Evolutionary conservation across 2,113 vertebrate species (phyloP), one percentile per base, ranked within the genome.

Genomic region (Sciurus niger): DNA sequence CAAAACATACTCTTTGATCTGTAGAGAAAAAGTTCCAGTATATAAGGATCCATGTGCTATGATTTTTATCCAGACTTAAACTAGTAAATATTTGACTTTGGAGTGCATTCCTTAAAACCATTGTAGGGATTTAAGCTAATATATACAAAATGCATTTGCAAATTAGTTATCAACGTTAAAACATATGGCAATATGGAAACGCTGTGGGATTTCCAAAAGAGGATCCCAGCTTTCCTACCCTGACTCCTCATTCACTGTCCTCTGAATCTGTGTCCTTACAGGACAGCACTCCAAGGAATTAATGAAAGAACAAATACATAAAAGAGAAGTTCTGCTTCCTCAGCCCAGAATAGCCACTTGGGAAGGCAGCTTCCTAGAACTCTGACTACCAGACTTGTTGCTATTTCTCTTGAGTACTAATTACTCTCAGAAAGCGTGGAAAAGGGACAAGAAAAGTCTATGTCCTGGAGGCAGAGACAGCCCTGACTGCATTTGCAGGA

Each of bases 341-440:
- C 77, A 53, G 51, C 6, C 17, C 13, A 40, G 37, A 28, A 65
- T 18, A 25, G 22, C 0, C 11, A 20, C n/a, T 51, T 68, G 34
- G 40, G 48, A 77, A 83, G 51, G 8, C 16, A 2, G 25, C 18
- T 6, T 37, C 34, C 43, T 13, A n/a, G 13, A 70, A 37, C 86
- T 77, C 51, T 37, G 30, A n/a, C 51, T 83, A 32, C 4, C 79
- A 74, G 11, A 77, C 25, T 37, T 67, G 22, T 7, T 83, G 67
- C 25, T 34, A 40, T 63, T 90, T 93, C 86, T 77, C 82, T 63
- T 20, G 32, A 84, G 86, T 37, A 85, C 58, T 76, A 74, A 70
- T 90, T 87, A 90, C 11, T 87, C n/a, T 7, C 20, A 37, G 82
- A 83, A 96, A 76, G 18, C 82, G 43, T 46, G 7, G 6, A 6